phyloP scores from a whole-genome alignment of 1,140 invertebrate species.

The Caenorhabditis latens region DNA sequence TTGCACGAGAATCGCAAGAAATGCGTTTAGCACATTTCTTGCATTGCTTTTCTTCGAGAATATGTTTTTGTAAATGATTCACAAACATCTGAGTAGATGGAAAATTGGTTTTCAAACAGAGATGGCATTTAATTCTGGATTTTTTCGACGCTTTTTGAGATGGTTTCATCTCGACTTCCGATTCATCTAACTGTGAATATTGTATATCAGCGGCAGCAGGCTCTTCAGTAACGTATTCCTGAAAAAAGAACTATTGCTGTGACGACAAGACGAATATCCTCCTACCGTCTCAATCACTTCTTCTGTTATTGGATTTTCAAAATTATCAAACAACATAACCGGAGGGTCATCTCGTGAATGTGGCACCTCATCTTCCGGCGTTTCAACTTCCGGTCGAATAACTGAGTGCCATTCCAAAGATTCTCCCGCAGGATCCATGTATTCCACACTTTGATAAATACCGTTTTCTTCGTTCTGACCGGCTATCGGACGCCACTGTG shows the following conservation, averaged over 20 bases:
- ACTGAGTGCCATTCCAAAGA: constrained; percentile 18
- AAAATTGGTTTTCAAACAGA: constrained; percentile 11
- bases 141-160: background rate
- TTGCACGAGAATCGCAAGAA: constrained; percentile 8
- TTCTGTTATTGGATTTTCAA: constrained; percentile 29
- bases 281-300: constrained; percentile 36
- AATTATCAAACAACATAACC: constrained; percentile 1
- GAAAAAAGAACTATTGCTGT: background rate
- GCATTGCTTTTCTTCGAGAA: constrained; percentile 7
- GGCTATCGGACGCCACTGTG: constrained; percentile 1
- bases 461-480: background rate
- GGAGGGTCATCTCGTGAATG: background rate
- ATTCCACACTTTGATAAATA: background rate
- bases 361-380: background rate
- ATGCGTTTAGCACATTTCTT: background rate
- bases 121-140: constrained; percentile 3
- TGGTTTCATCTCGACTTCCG: background rate
- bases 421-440: background rate
- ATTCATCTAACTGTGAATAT: background rate
- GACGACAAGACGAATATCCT: background rate
- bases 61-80: constrained; percentile 25
- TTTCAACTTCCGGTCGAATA: background rate
- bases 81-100: background rate
- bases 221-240: background rate
- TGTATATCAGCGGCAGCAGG: background rate